Base-by-base conservation (phyloP, 2,888 invertebrate species). In the Scaptomyza caliginosa region DNA sequence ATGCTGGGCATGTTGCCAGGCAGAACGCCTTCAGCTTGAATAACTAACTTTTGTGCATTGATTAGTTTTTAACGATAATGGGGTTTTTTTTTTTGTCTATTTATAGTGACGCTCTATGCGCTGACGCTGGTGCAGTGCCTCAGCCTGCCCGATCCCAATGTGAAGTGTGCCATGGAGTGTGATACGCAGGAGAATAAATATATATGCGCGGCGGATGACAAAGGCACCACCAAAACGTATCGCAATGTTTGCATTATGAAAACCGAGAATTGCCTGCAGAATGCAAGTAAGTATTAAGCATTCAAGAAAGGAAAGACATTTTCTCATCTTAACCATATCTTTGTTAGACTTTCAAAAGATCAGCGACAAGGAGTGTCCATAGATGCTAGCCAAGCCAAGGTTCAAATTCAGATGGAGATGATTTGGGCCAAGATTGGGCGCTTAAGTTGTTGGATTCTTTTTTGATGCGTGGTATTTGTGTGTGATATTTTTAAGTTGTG, bases 401-500 rank as follows among this genome's bases (percentile, higher is more conserved):
- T 54, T 59, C 51, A 59, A 43, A 30, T 65, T 43, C 60, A 62
- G 46, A 75, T 63, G 64, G 64, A 40, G 30, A 49, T 26, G 24
- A 64, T 55, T 48, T 55, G 17, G 66, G 36, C 45, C 40, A 52
- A 42, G 43, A 59, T 48, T n/a, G n/a, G 57, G 50, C 62, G 65
- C 64, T 62, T 54, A 67, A 71, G 64, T 60, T 73, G 49, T 64
- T 67, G 45, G 46, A 52, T 59, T 69, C 49, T 65, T 69, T 70
- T 84, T 58, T 74, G n/a, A n/a, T 83, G 79, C 80, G 78, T 90
- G 90, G 90, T 89, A 89, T 88, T 90, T 88, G 89, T 89, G 90
- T 90, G 90, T 89, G 89, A 90, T 89, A 89, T 90, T 89, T 87
- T 88, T 90, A 90, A 90, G 89, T 88, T 86, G 87, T 83, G 77